These are phyloP conservation scores for Ophthalmolycus amberensis DNA, from an alignment of 2,113 vertebrate species.

Conservation along the genomic window DNA sequence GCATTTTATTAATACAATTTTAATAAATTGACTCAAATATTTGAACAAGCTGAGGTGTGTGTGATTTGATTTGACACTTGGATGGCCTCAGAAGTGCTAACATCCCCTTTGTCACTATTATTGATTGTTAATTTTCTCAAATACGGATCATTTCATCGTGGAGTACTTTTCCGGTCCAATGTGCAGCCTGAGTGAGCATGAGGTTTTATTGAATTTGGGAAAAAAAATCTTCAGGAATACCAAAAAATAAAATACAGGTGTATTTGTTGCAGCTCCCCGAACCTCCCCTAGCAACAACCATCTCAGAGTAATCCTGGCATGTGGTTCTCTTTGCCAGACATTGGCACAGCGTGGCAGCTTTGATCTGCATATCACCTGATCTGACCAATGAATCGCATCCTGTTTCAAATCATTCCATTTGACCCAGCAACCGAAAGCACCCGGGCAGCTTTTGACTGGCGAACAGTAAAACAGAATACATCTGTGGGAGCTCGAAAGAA, in stretches of 20 bases:
- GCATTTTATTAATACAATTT: constrained; percentile 71
- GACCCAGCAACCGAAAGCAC: constrained; percentile 68
- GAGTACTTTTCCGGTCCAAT: constrained; percentile 17
- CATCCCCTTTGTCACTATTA: constrained; percentile 46
- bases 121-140: constrained; percentile 48
- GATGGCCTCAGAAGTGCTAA: constrained; percentile 62
- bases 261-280: too few species aligned
- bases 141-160: constrained; percentile 38
- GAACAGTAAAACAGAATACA: constrained; percentile 57
- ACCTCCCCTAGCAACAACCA: constrained; percentile 63
- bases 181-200: neutral
- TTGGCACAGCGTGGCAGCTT: constrained; percentile 61
- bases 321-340: constrained; percentile 52
- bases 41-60: constrained; percentile 61
- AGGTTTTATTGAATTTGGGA: constrained; percentile 5
- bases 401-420: constrained; percentile 68
- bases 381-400: constrained; percentile 68
- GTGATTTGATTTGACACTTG: constrained; percentile 65
- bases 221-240: neutral
- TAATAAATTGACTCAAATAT: constrained; percentile 75
- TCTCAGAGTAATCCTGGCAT: constrained; percentile 51
- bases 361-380: constrained; percentile 75
- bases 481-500: constrained; percentile 34
- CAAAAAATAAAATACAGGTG: constrained; percentile 8
- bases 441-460: constrained; percentile 55